Evolutionary conservation across 2,888 invertebrate genomes (phyloP), one percentile per base, ranked within the genome.

Genomic region (Sicus ferrugineus): DNA sequence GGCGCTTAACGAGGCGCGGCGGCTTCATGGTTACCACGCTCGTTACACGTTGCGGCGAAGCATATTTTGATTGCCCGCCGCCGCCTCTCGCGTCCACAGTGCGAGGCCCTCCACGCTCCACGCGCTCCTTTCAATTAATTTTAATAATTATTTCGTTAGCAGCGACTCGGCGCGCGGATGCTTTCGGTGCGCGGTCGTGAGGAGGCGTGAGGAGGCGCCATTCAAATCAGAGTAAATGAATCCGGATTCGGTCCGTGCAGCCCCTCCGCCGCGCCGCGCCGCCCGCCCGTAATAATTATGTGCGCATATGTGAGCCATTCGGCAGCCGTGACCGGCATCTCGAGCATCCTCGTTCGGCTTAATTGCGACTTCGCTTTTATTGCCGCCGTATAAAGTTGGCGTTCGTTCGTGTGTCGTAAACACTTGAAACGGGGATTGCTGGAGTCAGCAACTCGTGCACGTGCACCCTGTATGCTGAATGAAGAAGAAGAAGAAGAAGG

Each of bases 161-260:
- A 48, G 59, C 67, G 28, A 28, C 26, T 23, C 54, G 48, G 54
- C 38, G 38, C 34, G 30, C 58, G 58, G 48, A 59, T 48, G 46
- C 56, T 59, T 26, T 59, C 28, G 59, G 11, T 23, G 14, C 21
- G 5, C n/a, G 6, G 23, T 19, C 58, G 34, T 30, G 31, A 30
- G 31, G 23, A 65, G 26, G 21, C 52, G 31, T 4, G n/a, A 38
- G 56, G 38, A 38, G 9, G 66, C 46, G 38, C 42, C 16, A 46
- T 31, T 58, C 58, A 67, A 67, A 67, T 67, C 67, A 67, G 67
- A 67, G 67, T 67, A 48, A 58, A 67, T 67, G 67, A 67, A 67
- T 30, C n/a, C 6, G 58, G 67, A 59, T 67, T 67, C 42, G 58
- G 58, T 56, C 58, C 23, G 38, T 30, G 58, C 54, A 21, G 16